Conservation (phyloP, 1,140 invertebrate species). For the Lanistes nyassanus region DNA sequence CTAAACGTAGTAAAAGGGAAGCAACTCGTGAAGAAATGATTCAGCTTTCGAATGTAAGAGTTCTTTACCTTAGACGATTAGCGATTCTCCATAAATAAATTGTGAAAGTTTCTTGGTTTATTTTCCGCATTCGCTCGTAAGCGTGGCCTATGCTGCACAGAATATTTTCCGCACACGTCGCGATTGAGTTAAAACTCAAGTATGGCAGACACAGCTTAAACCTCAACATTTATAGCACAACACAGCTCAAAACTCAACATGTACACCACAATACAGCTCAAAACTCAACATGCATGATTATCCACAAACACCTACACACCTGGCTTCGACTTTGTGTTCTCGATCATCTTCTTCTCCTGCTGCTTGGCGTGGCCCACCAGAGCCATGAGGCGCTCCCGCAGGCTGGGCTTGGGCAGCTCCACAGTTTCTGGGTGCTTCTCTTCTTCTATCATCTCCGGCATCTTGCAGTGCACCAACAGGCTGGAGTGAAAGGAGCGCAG, state of each 20-base stretch:
- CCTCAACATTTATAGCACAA: not conserved
- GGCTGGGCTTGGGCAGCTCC: constrained; percentile 27
- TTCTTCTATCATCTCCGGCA: constrained; percentile 43
- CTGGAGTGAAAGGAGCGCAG: constrained; percentile 48
- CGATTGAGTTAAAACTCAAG: not conserved
- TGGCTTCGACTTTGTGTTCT: constrained; percentile 9
- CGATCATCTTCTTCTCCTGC: constrained; percentile 33
- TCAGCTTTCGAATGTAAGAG: no score
- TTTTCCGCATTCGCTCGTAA: no score
- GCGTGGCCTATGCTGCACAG: no score
- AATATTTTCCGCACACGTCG: no score
- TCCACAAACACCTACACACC: constrained; percentile 26
- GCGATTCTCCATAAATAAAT: no score
- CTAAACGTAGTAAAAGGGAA: no score
- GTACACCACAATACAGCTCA: not conserved
- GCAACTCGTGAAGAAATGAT: no score
- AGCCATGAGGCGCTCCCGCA: constrained; percentile 50
- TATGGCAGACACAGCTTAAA: not conserved
- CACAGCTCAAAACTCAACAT: not conserved
- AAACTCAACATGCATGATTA: not conserved
- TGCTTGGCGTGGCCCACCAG: constrained; percentile 52
- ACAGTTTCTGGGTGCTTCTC: constrained; percentile 27
- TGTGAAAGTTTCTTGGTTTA: no score
- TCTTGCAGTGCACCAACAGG: constrained; percentile 53
- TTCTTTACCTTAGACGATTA: no score